Evolutionary conservation across 2,797 vertebrate species (phyloP).

Genomic region (Xerus rutilus): DNA sequence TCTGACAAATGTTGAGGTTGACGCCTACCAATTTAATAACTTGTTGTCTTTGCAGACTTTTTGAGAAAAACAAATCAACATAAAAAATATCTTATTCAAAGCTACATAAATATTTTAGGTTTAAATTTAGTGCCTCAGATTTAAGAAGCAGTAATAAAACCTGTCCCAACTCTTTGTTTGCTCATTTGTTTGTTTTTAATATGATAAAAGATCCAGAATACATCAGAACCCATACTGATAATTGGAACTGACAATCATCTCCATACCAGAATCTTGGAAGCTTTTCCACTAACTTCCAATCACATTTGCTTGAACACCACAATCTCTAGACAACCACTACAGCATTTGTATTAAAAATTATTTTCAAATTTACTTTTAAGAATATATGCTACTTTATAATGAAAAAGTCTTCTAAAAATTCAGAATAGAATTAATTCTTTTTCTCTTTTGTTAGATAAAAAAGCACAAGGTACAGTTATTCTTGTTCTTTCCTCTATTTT

Average conservation of each 20-base stretch:
- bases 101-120: background rate
- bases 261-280: background rate
- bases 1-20: background rate
- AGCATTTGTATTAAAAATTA: background rate
- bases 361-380: background rate
- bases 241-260: background rate
- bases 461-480: background rate
- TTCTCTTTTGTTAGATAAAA: background rate
- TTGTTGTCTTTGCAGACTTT: background rate
- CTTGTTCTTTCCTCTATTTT: background rate
- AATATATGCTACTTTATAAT: background rate
- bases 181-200: background rate
- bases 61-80: slow-evolving; percentile 7
- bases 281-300: background rate
- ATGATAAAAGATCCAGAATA: background rate
- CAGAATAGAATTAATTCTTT: background rate
- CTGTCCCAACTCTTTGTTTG: background rate
- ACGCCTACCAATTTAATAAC: background rate
- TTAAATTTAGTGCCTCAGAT: background rate
- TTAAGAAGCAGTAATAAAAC: background rate
- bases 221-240: background rate
- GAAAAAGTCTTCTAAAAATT: background rate
- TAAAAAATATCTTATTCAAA: background rate
- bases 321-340: background rate
- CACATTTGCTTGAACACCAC: background rate